Evolutionary conservation across 2,888 invertebrate species (phyloP), one percentile per base, ranked within the genome.

Genomic region (Eupithecia centaureata): DNA sequence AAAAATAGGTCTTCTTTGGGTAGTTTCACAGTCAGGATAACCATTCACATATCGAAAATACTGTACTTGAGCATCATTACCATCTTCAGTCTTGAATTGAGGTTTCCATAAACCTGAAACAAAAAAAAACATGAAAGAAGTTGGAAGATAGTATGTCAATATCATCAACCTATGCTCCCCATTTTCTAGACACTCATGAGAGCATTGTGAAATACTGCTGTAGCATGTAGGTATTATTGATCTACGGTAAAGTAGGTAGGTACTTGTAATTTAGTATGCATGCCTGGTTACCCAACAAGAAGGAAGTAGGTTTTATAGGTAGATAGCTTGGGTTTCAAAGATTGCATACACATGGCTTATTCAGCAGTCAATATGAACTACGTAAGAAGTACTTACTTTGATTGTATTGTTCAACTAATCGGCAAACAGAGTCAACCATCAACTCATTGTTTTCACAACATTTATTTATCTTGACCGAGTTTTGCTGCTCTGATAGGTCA

Each of bases 401-500:
- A 86, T 94, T 94, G 76, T 95, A 94, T 77, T 94, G 90, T 79
- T 94, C 93, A 56, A 95, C 94, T 80, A 94, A 90, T 79, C 94
- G 94, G 84, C 97, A 97, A 70, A 91, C 89, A 65, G 93, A 92
- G 80, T 96, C 96, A 51, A 96, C 92, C 84, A 95, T 94, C 65
- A 97, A 88, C 85, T 97, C 96, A 77, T 95, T 94, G 62, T 90
- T 87, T 82, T 96, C 96, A 87, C 97, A 97, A 83, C 97, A 97
- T 94, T 97, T 97, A 82, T 96, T 96, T 74, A 97, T 95, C 78
- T 93, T 92, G 30, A 96, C 90, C 25, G 90, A 85, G 75, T 93
- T 86, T 54, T 89, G 86, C 77, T 88, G 86, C 67, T 89, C 92
- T 1, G 93, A 86, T 81, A 94, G 66, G 80, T 93, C 82, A 85